Evolutionary conservation across 2,113 vertebrate genomes (phyloP).

Genomic region (Tenebrosternarchus preto): DNA sequence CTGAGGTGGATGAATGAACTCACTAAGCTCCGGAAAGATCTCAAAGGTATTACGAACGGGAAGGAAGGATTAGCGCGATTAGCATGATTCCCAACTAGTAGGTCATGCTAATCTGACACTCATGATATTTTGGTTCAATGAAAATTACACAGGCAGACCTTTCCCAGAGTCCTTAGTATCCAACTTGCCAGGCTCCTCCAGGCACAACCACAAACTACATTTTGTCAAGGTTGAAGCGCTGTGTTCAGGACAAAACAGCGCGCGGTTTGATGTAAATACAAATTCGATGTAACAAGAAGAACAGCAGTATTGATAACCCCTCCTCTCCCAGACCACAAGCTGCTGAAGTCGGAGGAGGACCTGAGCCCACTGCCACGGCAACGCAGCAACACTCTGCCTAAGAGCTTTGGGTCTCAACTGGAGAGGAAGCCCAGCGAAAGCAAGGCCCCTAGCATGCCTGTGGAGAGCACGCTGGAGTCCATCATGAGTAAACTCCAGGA

Average conservation of each 20-base stretch:
- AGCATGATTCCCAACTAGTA: slow-evolving; percentile 30
- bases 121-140: slow-evolving; percentile 41
- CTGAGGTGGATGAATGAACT: slow-evolving; percentile 95
- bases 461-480: slow-evolving; percentile 85
- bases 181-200: not conserved
- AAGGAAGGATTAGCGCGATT: slow-evolving; percentile 26
- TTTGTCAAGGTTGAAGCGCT: not conserved
- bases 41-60: slow-evolving; percentile 82
- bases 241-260: not conserved
- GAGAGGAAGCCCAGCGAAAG: slow-evolving; percentile 86
- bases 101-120: slow-evolving; percentile 41
- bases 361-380: slow-evolving; percentile 86
- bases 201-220: not conserved
- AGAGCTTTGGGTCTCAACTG: slow-evolving; percentile 95
- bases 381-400: slow-evolving; percentile 95
- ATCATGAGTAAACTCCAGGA: slow-evolving; percentile 90
- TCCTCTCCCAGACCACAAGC: slow-evolving; percentile 79
- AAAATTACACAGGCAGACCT: not conserved
- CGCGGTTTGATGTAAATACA: not conserved
- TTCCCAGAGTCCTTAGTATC: slow-evolving; percentile 8
- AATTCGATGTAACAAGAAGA: not conserved
- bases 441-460: slow-evolving; percentile 82
- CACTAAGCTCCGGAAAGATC: slow-evolving; percentile 89
- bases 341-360: slow-evolving; percentile 91
- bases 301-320: not conserved